A percentile compares a stretch with the other conserved stretches of the same genome.
Evolutionary conservation across 2,113 vertebrate species (phyloP).

Genomic region (Hymenochirus boettgeri): DNA sequence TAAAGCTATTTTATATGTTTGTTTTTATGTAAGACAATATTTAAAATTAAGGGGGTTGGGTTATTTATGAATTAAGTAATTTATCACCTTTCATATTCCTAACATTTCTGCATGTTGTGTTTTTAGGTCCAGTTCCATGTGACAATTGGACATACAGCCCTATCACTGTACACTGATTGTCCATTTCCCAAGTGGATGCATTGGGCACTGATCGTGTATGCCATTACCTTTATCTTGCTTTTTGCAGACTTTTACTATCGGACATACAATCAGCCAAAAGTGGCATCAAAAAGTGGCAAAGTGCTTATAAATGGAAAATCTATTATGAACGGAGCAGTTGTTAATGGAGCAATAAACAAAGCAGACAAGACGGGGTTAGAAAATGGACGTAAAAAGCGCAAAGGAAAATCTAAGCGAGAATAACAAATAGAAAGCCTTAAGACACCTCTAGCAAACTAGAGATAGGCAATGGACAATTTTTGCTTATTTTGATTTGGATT

Average conservation of each 20-base stretch:
- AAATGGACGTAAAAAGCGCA: constrained; percentile 84
- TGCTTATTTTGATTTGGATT: constrained; percentile 69
- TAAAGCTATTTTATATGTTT: too few relatives aligned
- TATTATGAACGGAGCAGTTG: constrained; percentile 40
- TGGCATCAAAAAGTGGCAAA: constrained; percentile 72
- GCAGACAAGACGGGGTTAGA: constrained; percentile 65
- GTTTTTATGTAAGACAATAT: too few relatives aligned
- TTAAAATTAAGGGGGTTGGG: too few relatives aligned
- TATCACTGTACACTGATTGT: constrained; percentile 96
- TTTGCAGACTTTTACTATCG: constrained; percentile 97
- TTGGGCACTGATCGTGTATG: constrained; percentile 93
- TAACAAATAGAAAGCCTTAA: constrained; percentile 71
- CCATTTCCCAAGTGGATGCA: constrained; percentile 99
- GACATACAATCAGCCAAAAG: constrained; percentile 87
- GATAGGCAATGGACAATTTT: constrained; percentile 50
- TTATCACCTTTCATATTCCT: too few relatives aligned
- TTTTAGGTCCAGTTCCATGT: constrained; percentile 94
- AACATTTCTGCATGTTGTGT: neutral
- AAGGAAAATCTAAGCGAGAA: constrained; percentile 91
- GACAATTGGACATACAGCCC: constrained; percentile 91
- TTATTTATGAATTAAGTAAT: too few relatives aligned
- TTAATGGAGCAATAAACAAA: constrained; percentile 67
- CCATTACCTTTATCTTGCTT: constrained; percentile 91
- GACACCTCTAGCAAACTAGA: constrained; percentile 18
- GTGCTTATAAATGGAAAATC: constrained; percentile 72